phyloP scores from a whole-genome alignment of 1,140 invertebrate species.

The Brachionus manjavacas region DNA sequence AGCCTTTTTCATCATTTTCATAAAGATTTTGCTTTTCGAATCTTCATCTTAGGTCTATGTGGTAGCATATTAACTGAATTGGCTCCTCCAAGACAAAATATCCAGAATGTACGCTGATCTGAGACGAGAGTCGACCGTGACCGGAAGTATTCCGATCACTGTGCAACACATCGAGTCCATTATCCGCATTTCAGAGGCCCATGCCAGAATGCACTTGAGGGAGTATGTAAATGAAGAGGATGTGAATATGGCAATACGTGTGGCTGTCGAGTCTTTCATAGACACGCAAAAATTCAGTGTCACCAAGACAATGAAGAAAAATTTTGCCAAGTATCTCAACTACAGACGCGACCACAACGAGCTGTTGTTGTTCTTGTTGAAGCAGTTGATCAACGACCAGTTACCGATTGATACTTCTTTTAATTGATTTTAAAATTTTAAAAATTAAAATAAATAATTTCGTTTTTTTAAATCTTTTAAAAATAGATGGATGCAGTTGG shows the following conservation, averaged over 20 bases:
- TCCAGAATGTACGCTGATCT: conserved; percentile 92
- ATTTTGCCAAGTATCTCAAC: conserved; percentile 84
- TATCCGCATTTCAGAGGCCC: conserved; percentile 84
- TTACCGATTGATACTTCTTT: too few relatives aligned
- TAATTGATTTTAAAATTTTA: too few relatives aligned
- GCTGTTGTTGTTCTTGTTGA: conserved; percentile 85
- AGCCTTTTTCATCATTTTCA: too few relatives aligned
- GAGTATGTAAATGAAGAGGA: conserved; percentile 89
- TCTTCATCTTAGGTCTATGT: too few relatives aligned
- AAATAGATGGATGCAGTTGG: too few relatives aligned
- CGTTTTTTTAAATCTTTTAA: too few relatives aligned
- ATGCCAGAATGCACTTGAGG: conserved; percentile 88
- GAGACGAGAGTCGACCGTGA: conserved; percentile 85
- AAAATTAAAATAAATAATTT: too few relatives aligned
- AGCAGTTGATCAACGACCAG: conserved; percentile 85
- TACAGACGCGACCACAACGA: conserved; percentile 95
- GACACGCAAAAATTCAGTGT: conserved; percentile 97
- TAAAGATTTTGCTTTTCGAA: too few relatives aligned
- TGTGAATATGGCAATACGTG: conserved; percentile 90
- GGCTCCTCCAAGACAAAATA: conserved; percentile 92
- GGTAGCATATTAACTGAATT: too few relatives aligned
- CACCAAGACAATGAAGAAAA: conserved; percentile 89
- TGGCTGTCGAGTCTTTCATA: conserved; percentile 95
- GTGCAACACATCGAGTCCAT: conserved; percentile 97
- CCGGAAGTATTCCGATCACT: conserved; percentile 93